Base-by-base conservation (phyloP, 2,888 invertebrate species). In the Tryphoninae sp. region DNA sequence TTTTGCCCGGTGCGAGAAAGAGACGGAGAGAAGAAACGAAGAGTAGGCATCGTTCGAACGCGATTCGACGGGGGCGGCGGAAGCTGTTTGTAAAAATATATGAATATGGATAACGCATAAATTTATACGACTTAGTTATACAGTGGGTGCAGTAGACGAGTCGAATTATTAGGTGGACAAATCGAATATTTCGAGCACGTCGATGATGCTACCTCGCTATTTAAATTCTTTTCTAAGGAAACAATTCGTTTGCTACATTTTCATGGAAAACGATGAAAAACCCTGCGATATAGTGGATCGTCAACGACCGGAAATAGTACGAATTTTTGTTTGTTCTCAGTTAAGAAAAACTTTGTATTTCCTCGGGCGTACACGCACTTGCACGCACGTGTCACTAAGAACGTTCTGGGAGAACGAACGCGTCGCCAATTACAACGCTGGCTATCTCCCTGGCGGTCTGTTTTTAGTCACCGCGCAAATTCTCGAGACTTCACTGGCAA, bases 1-100 rank as follows among this genome's bases (percentile, higher is more conserved):
- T 65, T 59, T 23, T 45, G 65, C 42, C 62, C 71, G 61, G 49
- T 40, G 62, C 7, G 62, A 13, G 16, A 16, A 3, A 73, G 33
- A 33, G 26, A 51, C 49, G 7, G 72, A 62, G 16, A 19, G 53
- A 13, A 19, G 49, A 49, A 16, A 26, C 42, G 40, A 51, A 26
- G 51, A 40, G 13, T 7, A 16, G 19, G 61, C 26, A 61, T 55
- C 42, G 23, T 1, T 49, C 33, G 67, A 67, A 67, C 59, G n/a
- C 22, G 76, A 61, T 51, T 58, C 71, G 26, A 80, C 80, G 76
- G 80, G 71, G 80, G 71, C 80, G 80, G 76, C 71, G 76, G 71
- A 71, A 76, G 71, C 76, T 45, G 71, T 71, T 69, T 80, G 61
- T 71, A 71, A 71, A 80, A 75, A 76, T 55, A 71, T 65, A 75